Conservation (phyloP, 1,140 invertebrate species). For the Pentalonia nigronervosa region DNA sequence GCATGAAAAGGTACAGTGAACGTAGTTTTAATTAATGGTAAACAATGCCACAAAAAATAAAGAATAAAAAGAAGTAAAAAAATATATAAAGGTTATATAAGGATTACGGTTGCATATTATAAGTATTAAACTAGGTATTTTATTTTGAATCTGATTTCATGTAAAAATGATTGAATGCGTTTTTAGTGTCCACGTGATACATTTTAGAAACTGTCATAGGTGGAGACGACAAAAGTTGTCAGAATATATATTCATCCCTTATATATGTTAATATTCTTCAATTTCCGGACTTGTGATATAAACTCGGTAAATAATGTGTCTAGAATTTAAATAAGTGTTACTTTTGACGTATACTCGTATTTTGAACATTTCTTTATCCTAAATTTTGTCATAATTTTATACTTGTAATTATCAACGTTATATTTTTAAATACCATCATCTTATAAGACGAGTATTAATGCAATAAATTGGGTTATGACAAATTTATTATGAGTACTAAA, state of each 20-base stretch:
- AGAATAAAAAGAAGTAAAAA: not conserved
- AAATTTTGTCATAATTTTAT: not conserved
- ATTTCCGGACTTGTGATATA: constrained; percentile 39
- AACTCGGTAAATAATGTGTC: constrained; percentile 30
- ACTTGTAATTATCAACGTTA: not conserved
- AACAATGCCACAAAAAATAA: not conserved
- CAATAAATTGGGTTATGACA: not conserved
- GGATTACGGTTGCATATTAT: not conserved
- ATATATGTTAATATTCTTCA: constrained; percentile 52
- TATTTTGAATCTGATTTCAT: not conserved
- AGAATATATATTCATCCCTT: not conserved
- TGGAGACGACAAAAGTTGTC: constrained; percentile 23
- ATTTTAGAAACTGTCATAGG: constrained; percentile 36
- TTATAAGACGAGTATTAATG: not conserved
- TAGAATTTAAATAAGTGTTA: constrained; percentile 16
- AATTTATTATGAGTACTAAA: not conserved
- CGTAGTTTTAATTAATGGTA: not conserved
- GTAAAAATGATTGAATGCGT: constrained; percentile 25
- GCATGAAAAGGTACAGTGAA: not conserved
- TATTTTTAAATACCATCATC: not conserved
- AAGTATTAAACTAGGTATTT: not conserved
- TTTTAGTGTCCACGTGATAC: not conserved
- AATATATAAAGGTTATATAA: not conserved
- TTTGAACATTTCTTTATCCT: not conserved
- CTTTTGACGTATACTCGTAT: not conserved